Base-by-base conservation (phyloP, 1,140 invertebrate species). In the Drosophila nasuta region DNA sequence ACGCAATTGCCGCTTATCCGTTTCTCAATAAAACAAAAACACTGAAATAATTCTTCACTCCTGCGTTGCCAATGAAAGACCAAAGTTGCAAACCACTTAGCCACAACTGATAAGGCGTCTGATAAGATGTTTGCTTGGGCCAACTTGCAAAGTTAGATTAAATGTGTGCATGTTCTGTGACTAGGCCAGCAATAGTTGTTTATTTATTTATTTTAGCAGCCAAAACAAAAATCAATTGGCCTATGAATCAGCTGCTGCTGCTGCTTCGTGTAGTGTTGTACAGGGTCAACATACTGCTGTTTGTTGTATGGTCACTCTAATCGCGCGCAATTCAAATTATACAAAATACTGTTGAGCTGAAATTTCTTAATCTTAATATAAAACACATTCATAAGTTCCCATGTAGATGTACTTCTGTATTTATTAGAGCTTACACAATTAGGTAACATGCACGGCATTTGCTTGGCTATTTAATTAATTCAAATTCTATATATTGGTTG, bases 351-450 rank as follows among this genome's bases (percentile, higher is more conserved):
- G 38, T 59, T 35, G 28, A 46, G 4, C 20, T 25, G 15, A 58
- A 46, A n/a, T 33, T 6, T 2, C 2, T 41, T 25, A 8, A 5
- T 33, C 30, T 33, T 33, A 5, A 33, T 38, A 28, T 8, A 25
- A 59, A 45, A 45, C 5, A 28, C 5, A 0, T 25, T 38, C 4
- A 43, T 5, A 13, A n/a, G 13, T 3, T 43, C 3, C 11, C 60
- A 64, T 49, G 25, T 15, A 62, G 17, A 70, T 79, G 49, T 80
- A 63, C 38, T 79, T 77, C 60, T 41, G 57, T 64, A 75, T 69
- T 89, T 81, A 74, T 87, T 83, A 64, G 45, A 79, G 74, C 86
- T 90, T 90, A 87, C 73, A 85, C 83, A 90, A 75, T 85, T 90
- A 90, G 85, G 52, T 87, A 90, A 90, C 86, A 90, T 90, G 81